phyloP scores from a whole-genome alignment of 2,888 invertebrate species.

The Lacanobia oleracea region DNA sequence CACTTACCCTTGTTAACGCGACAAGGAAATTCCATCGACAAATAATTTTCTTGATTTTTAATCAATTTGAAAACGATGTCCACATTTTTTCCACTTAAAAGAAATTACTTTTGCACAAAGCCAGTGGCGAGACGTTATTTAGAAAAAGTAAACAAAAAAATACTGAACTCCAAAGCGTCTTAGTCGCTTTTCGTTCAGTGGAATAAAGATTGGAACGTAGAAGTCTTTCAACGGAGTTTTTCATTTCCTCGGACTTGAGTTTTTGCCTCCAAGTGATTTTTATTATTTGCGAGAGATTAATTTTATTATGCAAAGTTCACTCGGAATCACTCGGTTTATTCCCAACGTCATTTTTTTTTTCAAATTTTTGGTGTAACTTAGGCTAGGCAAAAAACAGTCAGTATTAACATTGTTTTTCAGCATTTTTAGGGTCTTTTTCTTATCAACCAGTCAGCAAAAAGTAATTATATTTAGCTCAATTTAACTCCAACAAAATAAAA shows the following conservation, averaged over 20 bases:
- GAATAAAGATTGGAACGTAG: slow-evolving; percentile 48
- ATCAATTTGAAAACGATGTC: slow-evolving; percentile 59
- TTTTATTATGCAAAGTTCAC: slow-evolving; percentile 40
- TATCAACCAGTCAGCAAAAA: no score
- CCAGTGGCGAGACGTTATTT: slow-evolving; percentile 56
- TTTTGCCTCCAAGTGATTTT: slow-evolving; percentile 37
- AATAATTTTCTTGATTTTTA: slow-evolving; percentile 50
- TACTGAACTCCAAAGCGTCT: slow-evolving; percentile 62
- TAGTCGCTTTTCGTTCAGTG: slow-evolving; percentile 40
- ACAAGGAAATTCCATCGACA: slow-evolving; percentile 37
- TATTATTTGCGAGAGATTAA: slow-evolving; percentile 53
- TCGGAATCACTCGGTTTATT: slow-evolving; percentile 29
- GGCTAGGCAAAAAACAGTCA: no score
- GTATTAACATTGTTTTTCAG: no score
- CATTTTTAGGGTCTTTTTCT: no score
- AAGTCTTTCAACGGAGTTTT: slow-evolving; percentile 45
- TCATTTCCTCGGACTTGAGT: slow-evolving; percentile 20
- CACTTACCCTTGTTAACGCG: neutral
- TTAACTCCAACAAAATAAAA: no score
- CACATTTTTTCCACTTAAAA: slow-evolving; percentile 63
- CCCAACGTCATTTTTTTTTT: slow-evolving; percentile 24
- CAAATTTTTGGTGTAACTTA: slow-evolving; percentile 6
- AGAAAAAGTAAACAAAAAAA: slow-evolving; percentile 68
- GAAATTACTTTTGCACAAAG: slow-evolving; percentile 64
- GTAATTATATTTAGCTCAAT: no score